Base-by-base conservation (phyloP, 2,113 vertebrate species). In the Cyprinodon tularosa region DNA sequence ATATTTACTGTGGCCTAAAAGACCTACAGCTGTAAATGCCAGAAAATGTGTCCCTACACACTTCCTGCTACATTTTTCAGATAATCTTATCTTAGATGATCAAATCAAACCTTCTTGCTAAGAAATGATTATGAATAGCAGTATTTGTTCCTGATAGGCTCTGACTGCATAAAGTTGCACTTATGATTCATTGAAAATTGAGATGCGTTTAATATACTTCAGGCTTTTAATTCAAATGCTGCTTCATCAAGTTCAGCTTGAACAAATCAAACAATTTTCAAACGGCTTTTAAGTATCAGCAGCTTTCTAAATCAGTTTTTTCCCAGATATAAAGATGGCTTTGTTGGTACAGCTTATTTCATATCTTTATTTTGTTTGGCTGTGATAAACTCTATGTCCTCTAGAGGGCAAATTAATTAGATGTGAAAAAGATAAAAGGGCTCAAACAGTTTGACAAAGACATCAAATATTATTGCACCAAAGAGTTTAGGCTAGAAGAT, bases 401-500 rank as follows among this genome's bases (percentile, higher is more conserved):
- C 70, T 64, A 29, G 50, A 20, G 50, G 15, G 15, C 3, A 20
- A n/a, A 57, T 20, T 20, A 57, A 57, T 20, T 20, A 4, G 20
- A 8, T 57, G 20, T 57, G 50, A 20, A 3, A 57, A 57, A 57
- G 20, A 57, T 57, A 57, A 57, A n/a, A 57, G 20, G 65, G 79
- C 75, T 81, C 62, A 71, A 68, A 12, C 42, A 37, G 70, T 71
- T 62, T 61, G 50, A 57, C 53, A n/a, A 77, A 8, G n/a, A 80
- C 77, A 87, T 85, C 66, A 84, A 77, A 85, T 82, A 64, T 66
- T 83, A 80, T 66, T 73, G 3, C 65, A 71, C 84, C 84, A 71
- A 78, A 62, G 68, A 72, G 60, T 45, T 44, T 11, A 4, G n/a
- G 66, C 63, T 65, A 53, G 61, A 37, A 40, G 29, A 39, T 63